Conservation (phyloP, 2,113 vertebrate species). For the Paramisgurnus dabryanus region DNA sequence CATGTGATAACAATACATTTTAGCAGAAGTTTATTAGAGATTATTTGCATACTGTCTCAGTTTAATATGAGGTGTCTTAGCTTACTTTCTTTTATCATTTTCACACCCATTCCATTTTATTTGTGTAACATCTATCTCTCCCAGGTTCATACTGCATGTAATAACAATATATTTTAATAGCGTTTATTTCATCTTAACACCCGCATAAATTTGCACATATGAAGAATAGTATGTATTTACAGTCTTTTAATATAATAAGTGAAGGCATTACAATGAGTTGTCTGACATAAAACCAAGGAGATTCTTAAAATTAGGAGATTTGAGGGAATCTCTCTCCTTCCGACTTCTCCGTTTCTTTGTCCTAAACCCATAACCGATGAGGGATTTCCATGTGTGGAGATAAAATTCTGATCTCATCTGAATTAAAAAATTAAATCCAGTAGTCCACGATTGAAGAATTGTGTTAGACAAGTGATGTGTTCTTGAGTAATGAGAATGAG, state of each 20-base stretch:
- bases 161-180: background rate
- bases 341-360: background rate
- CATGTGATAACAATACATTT: slow-evolving; percentile 2
- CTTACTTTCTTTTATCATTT: background rate
- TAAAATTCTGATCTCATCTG: slow-evolving; percentile 24
- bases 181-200: background rate
- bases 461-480: slow-evolving; percentile 1
- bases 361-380: background rate
- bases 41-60: slow-evolving; percentile 6
- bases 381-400: slow-evolving; percentile 26
- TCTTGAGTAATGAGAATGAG: slow-evolving; percentile 27
- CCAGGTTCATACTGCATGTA: background rate
- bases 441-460: too few relatives aligned
- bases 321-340: background rate
- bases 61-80: background rate
- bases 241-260: background rate
- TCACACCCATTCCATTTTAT: background rate
- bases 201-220: background rate
- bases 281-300: background rate
- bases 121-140: background rate
- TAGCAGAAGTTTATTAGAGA: background rate
- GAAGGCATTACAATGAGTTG: too few relatives aligned
- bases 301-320: background rate
- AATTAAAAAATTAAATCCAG: slow-evolving; percentile 20
- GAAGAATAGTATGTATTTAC: background rate